Evolutionary conservation across 2,888 invertebrate species (phyloP).

Genomic region (Chaetoderma sp.): DNA sequence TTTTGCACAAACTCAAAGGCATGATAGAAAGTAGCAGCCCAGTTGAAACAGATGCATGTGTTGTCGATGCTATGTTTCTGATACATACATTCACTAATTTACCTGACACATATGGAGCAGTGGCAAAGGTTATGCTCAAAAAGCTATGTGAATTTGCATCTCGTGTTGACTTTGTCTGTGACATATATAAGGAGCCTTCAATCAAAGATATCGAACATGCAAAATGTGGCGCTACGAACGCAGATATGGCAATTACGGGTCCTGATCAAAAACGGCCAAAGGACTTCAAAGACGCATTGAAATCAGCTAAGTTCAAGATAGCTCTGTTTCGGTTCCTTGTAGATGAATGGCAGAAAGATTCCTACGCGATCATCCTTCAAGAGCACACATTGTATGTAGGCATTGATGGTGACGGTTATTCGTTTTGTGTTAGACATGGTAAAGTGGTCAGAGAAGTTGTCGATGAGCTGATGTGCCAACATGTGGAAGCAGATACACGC

Average conservation of each 20-base stretch:
- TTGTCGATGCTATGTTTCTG: slow-evolving; percentile 26
- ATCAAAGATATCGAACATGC: slow-evolving; percentile 16
- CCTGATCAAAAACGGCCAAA: slow-evolving; percentile 22
- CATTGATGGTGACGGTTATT: not conserved
- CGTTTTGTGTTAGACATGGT: slow-evolving; percentile 2
- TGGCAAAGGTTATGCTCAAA: slow-evolving; percentile 12
- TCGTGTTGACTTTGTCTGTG: slow-evolving; percentile 14
- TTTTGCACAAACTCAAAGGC: slow-evolving; percentile 19
- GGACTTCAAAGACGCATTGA: slow-evolving; percentile 17
- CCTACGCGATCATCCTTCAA: too few species aligned
- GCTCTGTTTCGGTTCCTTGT: slow-evolving; percentile 18
- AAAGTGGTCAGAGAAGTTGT: not conserved
- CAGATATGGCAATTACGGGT: slow-evolving; percentile 7
- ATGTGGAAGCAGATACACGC: slow-evolving; percentile 17
- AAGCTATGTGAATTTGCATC: not conserved
- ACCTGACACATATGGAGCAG: slow-evolving; percentile 12
- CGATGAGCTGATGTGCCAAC: too few species aligned
- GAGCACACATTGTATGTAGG: not conserved
- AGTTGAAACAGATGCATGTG: not conserved
- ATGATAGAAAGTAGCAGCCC: not conserved
- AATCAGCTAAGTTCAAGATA: slow-evolving; percentile 21
- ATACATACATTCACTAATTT: slow-evolving; percentile 2
- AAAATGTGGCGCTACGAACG: not conserved
- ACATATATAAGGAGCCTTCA: slow-evolving; percentile 17
- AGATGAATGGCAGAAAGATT: slow-evolving; percentile 21